A percentile compares a stretch with the other conserved stretches of the same genome.
Evolutionary conservation across 2,797 vertebrate species (phyloP).

Genomic region (Pseudochromis fuscus): DNA sequence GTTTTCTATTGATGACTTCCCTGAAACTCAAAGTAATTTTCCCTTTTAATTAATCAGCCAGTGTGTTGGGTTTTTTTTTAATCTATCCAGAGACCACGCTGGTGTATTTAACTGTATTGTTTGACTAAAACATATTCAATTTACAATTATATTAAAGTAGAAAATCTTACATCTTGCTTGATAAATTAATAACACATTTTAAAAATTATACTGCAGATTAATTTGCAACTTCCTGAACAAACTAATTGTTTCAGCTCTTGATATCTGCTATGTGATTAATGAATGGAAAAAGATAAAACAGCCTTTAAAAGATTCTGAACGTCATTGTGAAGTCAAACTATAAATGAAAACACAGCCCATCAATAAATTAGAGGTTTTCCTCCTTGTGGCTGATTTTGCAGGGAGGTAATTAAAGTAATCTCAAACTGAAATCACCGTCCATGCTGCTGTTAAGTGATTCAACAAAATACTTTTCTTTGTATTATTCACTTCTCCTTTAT

Average conservation of each 20-base stretch:
- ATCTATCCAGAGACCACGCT: too few species aligned
- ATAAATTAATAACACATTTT: too few species aligned
- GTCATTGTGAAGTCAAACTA: neutral
- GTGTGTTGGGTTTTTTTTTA: too few species aligned
- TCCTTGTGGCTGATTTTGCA: neutral
- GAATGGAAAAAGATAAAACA: neutral
- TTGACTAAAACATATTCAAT: too few species aligned
- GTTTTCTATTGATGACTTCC: too few species aligned
- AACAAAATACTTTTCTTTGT: constrained; percentile 4
- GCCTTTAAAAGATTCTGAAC: neutral
- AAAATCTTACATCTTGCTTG: neutral
- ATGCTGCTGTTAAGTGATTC: neutral
- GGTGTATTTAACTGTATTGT: too few species aligned
- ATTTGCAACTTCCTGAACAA: neutral
- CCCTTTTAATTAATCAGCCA: too few species aligned
- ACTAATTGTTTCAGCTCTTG: neutral
- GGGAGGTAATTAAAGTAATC: constrained; percentile 34
- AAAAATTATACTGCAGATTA: neutral
- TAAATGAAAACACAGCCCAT: constrained; percentile 3
- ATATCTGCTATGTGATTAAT: constrained; percentile 4
- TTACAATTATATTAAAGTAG: neutral
- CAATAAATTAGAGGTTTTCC: neutral
- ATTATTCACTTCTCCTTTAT: constrained; percentile 6
- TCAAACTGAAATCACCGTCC: constrained; percentile 10
- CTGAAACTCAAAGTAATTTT: too few species aligned